Evolutionary conservation across 2,797 vertebrate genomes (phyloP).

Genomic region (Acipenser ruthenus): DNA sequence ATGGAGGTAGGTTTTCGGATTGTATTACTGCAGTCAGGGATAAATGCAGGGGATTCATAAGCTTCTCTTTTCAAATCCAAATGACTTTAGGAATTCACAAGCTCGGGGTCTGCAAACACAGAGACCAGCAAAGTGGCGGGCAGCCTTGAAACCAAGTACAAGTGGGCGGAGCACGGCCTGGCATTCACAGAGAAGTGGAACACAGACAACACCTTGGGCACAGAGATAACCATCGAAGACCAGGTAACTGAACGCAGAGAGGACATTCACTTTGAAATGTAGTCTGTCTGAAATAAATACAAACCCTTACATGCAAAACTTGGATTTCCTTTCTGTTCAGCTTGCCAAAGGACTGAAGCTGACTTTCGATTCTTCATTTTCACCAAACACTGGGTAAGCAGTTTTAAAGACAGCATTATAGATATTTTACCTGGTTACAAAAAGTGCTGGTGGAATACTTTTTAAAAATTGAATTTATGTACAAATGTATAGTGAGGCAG

Average conservation of each 20-base stretch:
- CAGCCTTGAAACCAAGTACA: slow-evolving; percentile 94
- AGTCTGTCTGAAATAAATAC: neutral
- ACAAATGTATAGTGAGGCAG: too few species aligned
- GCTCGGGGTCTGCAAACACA: slow-evolving; percentile 87
- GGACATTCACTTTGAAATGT: neutral
- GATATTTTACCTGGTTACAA: too few species aligned
- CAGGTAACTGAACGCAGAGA: slow-evolving; percentile 50
- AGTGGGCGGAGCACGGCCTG: slow-evolving; percentile 83
- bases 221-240: slow-evolving; percentile 88
- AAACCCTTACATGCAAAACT: slow-evolving; percentile 20
- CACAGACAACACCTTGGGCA: slow-evolving; percentile 90
- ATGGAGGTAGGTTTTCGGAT: too few species aligned
- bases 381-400: slow-evolving; percentile 92
- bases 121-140: slow-evolving; percentile 91
- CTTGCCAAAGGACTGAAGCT: slow-evolving; percentile 84
- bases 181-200: slow-evolving; percentile 96
- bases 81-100: slow-evolving; percentile 81
- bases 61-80: neutral
- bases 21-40: too few species aligned
- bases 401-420: neutral
- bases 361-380: slow-evolving; percentile 93
- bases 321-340: slow-evolving; percentile 54
- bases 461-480: too few species aligned
- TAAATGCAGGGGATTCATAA: too few species aligned
- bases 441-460: too few species aligned